These are phyloP conservation scores for Mungos mungo DNA, from an alignment of 2,113 vertebrate species.

Conservation along the genomic window DNA sequence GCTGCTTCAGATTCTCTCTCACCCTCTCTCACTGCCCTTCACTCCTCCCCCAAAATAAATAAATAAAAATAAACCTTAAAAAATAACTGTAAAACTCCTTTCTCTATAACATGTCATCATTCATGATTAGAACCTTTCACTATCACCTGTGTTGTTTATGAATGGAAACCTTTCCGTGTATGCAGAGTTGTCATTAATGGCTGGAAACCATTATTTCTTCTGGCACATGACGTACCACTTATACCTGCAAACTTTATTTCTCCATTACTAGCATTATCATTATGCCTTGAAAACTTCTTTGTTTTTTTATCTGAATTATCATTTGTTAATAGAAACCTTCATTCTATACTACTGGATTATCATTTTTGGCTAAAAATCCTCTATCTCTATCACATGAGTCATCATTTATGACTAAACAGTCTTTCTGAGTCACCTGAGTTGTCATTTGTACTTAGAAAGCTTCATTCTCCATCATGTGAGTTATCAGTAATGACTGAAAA, in stretches of 20 bases:
- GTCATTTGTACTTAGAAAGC: background rate
- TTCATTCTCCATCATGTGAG: background rate
- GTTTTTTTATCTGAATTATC: background rate
- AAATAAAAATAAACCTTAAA: too few species aligned
- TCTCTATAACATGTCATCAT: background rate
- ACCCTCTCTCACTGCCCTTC: too few species aligned
- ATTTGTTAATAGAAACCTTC: background rate
- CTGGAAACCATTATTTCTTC: background rate
- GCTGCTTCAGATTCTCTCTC: too few species aligned
- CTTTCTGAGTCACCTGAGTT: background rate
- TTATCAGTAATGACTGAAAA: background rate
- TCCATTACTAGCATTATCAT: background rate
- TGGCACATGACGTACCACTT: background rate
- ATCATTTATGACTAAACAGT: background rate
- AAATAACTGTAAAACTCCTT: background rate
- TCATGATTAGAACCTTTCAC: background rate
- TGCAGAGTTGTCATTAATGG: background rate
- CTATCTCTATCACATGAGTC: background rate
- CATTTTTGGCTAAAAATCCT: background rate
- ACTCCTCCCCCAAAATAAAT: too few species aligned
- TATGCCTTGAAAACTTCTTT: background rate
- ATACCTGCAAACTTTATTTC: background rate
- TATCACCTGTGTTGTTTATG: background rate
- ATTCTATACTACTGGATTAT: background rate
- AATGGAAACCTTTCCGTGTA: background rate